Evolutionary conservation across 2,113 vertebrate genomes (phyloP).

Genomic region (Pituophis catenifer): DNA sequence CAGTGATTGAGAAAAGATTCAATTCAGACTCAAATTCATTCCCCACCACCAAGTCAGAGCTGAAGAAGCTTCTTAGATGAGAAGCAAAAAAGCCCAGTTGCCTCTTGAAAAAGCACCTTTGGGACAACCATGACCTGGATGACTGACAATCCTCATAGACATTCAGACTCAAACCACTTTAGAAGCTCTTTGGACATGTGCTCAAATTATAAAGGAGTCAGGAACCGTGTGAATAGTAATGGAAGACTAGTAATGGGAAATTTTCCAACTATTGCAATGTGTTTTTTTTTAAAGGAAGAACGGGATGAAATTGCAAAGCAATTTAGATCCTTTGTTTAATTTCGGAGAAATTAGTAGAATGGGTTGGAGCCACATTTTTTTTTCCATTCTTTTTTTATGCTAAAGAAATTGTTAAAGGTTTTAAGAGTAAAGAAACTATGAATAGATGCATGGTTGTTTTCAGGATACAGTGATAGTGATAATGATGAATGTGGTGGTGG

Average conservation of each 20-base stretch:
- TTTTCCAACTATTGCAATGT: neutral
- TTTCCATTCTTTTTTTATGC: neutral
- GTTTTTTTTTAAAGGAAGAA: neutral
- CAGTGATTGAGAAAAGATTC: neutral
- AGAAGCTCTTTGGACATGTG: neutral
- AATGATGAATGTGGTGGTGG: neutral
- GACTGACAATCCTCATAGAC: too few relatives aligned
- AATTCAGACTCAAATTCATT: neutral
- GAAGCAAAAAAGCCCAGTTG: too few relatives aligned
- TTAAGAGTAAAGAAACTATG: neutral
- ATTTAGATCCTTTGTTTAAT: neutral
- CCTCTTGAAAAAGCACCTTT: too few relatives aligned
- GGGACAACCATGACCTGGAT: too few relatives aligned
- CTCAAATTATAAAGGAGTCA: neutral
- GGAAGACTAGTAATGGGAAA: neutral
- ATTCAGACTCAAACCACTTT: neutral
- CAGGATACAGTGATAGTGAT: neutral
- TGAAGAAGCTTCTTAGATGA: too few relatives aligned
- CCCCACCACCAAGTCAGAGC: too few relatives aligned
- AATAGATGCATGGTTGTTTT: neutral
- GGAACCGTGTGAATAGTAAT: neutral
- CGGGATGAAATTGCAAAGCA: neutral
- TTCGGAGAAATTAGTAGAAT: neutral
- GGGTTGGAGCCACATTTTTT: neutral
- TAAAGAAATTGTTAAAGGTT: neutral